Base-by-base conservation (phyloP, 1,140 invertebrate genomes). In the Panulirus ornatus region DNA sequence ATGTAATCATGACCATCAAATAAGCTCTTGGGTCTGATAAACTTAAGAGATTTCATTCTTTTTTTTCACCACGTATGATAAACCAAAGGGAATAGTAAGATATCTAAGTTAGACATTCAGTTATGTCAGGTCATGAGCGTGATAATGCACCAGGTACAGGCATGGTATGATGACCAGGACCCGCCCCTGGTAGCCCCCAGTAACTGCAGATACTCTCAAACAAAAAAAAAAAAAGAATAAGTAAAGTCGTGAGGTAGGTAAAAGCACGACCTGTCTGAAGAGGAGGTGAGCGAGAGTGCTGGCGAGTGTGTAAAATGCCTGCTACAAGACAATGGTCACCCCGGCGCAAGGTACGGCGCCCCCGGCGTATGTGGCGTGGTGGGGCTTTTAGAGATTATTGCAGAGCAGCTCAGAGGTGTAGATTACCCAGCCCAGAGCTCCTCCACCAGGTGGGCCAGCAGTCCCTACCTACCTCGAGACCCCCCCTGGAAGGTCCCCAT, bases 291-390 rank as follows among this genome's bases (percentile, higher is more conserved):
- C 51, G 78, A 81, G 51, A 81, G 78, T 51, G 47, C 30, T 38
- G 78, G 44, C 30, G 14, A 36, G n/a, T n/a, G n/a, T 54, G 78
- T 81, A 81, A 81, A 81, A 51, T 51, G 78, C 34, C 51, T 47
- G n/a, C 71, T 75, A 75, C 78, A 58, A 81, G 42, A 81, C 78
- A 54, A 81, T 81, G 78, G 78, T 81, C 78, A 81, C 54, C 78
- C 78, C 36, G 30, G 78, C 36, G 27, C n/a, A 22, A 54, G 47
- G 11, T 34, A 54, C 27, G 78, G 22, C 78, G 51, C 78, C 47
- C 78, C 42, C 22, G 78, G 47, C 78, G 30, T 51, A 81, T 81
- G 78, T 81, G 78, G 78, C 44, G 30, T 36, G 78, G 44, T 36
- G 8, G 34, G 51, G 78, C 78, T 81, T 81, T 81, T 51, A 51